Percentiles rank a stretch among this genome's conserved stretches.
Conservation (phyloP, 1,140 invertebrate genomes). For the Ceratina australensis region DNA sequence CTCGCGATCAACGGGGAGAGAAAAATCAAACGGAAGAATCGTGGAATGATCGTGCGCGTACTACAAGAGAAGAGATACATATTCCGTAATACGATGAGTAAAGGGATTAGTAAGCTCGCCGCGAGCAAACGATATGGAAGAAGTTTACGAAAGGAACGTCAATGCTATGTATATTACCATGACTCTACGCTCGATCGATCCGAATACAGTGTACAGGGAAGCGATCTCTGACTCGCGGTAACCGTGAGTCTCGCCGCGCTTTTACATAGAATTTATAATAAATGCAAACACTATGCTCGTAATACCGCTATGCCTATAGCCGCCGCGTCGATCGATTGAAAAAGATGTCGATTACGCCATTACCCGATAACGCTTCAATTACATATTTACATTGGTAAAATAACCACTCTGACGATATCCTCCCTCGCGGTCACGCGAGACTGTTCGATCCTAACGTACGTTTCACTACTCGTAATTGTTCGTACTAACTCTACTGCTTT, state of each 20-base stretch:
- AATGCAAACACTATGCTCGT: slow-evolving; percentile 68
- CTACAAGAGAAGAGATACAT: background rate
- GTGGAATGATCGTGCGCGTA: background rate
- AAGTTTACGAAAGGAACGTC: slow-evolving; percentile 6
- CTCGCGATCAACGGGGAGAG: background rate
- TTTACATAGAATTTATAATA: slow-evolving; percentile 72
- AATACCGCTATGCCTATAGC: slow-evolving; percentile 57
- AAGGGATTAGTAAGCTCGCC: background rate
- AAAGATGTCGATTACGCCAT: background rate
- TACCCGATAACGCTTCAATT: background rate
- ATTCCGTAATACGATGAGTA: background rate
- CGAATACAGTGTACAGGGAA: background rate
- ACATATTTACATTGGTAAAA: slow-evolving; percentile 46
- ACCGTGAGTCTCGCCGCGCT: slow-evolving; percentile 22
- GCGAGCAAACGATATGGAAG: slow-evolving; percentile 16
- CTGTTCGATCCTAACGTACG: background rate
- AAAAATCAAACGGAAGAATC: background rate
- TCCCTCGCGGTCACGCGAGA: background rate
- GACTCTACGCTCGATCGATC: background rate
- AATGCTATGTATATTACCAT: background rate
- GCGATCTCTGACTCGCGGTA: slow-evolving; percentile 21
- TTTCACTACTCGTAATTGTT: background rate
- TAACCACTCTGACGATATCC: background rate
- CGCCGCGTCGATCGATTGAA: slow-evolving; percentile 28
- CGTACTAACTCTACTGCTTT: background rate